phyloP scores from a whole-genome alignment of 2,888 invertebrate genomes.

The Eustalomyia histrio region DNA sequence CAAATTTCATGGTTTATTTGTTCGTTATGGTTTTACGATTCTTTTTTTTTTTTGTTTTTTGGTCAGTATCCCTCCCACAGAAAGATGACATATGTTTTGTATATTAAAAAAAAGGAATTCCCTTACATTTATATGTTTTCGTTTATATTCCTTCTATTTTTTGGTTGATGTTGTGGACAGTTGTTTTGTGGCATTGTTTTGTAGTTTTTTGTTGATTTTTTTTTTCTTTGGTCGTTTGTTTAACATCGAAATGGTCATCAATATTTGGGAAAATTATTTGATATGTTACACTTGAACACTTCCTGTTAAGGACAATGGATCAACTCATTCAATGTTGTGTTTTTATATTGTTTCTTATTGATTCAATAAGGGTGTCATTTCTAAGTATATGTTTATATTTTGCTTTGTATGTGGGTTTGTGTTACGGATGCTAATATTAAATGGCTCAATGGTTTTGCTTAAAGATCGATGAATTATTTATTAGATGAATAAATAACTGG shows the following conservation, averaged over 20 bases:
- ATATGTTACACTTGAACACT: constrained; percentile 64
- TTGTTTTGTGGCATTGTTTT: constrained; percentile 52
- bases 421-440: constrained; percentile 46
- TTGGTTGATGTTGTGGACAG: constrained; percentile 29
- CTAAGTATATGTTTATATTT: constrained; percentile 30
- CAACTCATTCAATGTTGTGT: constrained; percentile 45
- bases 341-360: constrained; percentile 24
- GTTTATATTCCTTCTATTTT: constrained; percentile 24
- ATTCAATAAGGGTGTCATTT: constrained; percentile 46
- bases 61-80: background rate
- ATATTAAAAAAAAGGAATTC: background rate
- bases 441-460: constrained; percentile 56
- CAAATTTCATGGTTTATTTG: constrained; percentile 62
- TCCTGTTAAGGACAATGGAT: constrained; percentile 54
- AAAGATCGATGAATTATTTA: constrained; percentile 56
- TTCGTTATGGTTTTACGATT: constrained; percentile 48
- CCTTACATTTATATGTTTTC: constrained; percentile 30
- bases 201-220: constrained; percentile 16
- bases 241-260: constrained; percentile 58
- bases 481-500: constrained; percentile 25
- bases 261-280: constrained; percentile 62
- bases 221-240: constrained; percentile 12
- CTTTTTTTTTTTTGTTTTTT: background rate
- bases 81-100: constrained; percentile 40
- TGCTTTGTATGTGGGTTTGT: constrained; percentile 8